Percentiles rank a stretch among this genome's conserved stretches.
phyloP scores from a whole-genome alignment of 2,888 invertebrate genomes.

The Scaptomyza parva region DNA sequence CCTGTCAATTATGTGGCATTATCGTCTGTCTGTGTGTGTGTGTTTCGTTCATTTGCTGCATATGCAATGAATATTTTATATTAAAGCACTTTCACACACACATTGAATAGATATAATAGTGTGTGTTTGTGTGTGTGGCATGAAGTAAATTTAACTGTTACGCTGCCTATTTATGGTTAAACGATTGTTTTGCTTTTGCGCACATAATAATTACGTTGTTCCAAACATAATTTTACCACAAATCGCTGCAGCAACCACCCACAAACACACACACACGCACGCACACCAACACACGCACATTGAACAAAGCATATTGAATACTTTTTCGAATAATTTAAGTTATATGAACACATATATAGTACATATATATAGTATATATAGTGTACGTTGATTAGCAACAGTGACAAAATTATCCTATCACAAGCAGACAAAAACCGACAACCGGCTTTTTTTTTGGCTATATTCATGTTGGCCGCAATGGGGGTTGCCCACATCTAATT shows the following conservation, averaged over 20 bases:
- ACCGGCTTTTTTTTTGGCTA: neutral
- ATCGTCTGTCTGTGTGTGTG: no score
- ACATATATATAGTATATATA: no score
- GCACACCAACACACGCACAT: constrained; percentile 8
- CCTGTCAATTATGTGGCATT: constrained; percentile 75
- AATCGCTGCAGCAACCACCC: constrained; percentile 48
- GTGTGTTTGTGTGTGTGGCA: neutral
- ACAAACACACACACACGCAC: constrained; percentile 5
- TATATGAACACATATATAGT: no score
- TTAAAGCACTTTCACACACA: constrained; percentile 13
- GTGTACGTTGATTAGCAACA: constrained; percentile 52
- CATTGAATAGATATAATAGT: neutral
- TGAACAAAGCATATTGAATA: constrained; percentile 58
- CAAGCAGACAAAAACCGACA: neutral
- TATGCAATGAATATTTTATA: constrained; percentile 59
- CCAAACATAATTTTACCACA: constrained; percentile 63
- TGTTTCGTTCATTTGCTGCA: constrained; percentile 44
- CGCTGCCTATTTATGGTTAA: constrained; percentile 14
- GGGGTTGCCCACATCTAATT: constrained; percentile 42
- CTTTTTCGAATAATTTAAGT: constrained; percentile 55
- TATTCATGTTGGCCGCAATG: neutral
- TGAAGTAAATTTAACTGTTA: neutral
- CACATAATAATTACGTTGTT: constrained; percentile 48
- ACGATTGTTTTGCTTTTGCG: constrained; percentile 44
- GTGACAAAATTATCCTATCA: constrained; percentile 40